Base-by-base conservation (phyloP, 2,888 invertebrate genomes). In the Vannuccia rotundouncinata region DNA sequence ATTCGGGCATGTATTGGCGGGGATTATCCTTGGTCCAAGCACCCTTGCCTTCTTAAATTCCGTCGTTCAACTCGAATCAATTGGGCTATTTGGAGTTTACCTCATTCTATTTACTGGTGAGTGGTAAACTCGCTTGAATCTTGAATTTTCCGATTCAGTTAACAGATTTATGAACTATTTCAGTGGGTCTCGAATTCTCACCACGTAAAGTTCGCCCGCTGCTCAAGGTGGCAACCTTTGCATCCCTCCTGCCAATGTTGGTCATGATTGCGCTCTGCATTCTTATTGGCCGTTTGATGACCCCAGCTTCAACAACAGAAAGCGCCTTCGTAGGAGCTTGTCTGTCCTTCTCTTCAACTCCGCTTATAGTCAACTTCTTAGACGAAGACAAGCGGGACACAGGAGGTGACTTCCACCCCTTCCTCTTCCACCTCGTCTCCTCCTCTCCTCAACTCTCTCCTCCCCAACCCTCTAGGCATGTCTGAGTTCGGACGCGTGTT, bases 1-100 rank as follows among this genome's bases (percentile, higher is more conserved):
- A 82, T 84, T 84, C 77, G 84, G 84, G n/a, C 83, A 83, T 77
- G 81, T 84, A 22, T n/a, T 83, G 66, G 78, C 80, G 22, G 84
- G 84, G 13, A 75, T 84, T 29, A 73, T 83, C 17, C 82, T 84
- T 0, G 84, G 84, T 0, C 84, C 84, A 59, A 82, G 82, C 79
- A 27, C 80, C n/a, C 80, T 80, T 29, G 1, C 31, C 81, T 28
- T 31, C 25, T 82, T 82, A 17, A 81, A 84, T 82, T 84, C 83
- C 17, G 59, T 83, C 29, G 84, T 84, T 0, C 84, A 84, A 79
- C 27, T 84, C 0, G 84, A 84, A 74, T 84, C 83, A 0, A 59
- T 84, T 5, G 84, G 83, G 30, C 82, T 84, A 74, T 84, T 84
- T 78, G 84, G 84, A 0, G 83, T 84, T n/a, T 84, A 84, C 78